phyloP scores from a whole-genome alignment of 2,113 vertebrate genomes.

The Galemys pyrenaicus region DNA sequence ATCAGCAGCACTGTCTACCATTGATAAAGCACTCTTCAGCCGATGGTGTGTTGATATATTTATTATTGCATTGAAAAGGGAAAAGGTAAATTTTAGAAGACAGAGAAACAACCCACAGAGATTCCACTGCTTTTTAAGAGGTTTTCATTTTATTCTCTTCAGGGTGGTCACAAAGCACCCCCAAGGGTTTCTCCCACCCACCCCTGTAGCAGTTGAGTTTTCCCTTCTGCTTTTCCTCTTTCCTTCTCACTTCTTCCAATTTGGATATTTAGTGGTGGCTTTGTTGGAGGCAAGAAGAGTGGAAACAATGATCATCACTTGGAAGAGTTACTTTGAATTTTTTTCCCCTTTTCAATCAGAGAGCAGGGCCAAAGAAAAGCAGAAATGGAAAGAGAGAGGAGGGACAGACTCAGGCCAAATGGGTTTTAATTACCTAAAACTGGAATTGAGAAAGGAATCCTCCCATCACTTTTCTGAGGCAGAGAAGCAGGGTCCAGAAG shows the following conservation, averaged over 20 bases:
- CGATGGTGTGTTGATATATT: not conserved
- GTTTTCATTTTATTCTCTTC: conserved; percentile 12
- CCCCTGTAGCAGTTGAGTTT: not conserved
- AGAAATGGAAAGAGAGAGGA: not conserved
- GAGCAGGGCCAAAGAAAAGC: not conserved
- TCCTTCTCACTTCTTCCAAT: conserved; percentile 9
- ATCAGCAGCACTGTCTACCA: not conserved
- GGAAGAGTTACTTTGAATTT: not conserved
- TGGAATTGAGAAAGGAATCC: not conserved
- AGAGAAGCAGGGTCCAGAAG: not conserved
- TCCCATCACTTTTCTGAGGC: not conserved
- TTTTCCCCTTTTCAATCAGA: not conserved
- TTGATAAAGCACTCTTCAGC: not conserved
- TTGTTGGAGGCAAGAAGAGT: not conserved
- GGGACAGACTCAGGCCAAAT: not conserved
- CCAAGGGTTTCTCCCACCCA: not conserved
- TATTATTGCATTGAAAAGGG: not conserved
- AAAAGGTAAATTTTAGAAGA: not conserved
- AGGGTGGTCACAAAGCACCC: not conserved
- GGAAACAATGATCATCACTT: not conserved
- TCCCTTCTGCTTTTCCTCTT: not conserved
- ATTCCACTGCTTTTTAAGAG: not conserved
- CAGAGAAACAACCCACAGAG: not conserved
- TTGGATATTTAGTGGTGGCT: not conserved
- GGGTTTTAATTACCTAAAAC: not conserved